Evolutionary conservation across 2,797 vertebrate species (phyloP).

Genomic region (Ctenosaura bakeri): DNA sequence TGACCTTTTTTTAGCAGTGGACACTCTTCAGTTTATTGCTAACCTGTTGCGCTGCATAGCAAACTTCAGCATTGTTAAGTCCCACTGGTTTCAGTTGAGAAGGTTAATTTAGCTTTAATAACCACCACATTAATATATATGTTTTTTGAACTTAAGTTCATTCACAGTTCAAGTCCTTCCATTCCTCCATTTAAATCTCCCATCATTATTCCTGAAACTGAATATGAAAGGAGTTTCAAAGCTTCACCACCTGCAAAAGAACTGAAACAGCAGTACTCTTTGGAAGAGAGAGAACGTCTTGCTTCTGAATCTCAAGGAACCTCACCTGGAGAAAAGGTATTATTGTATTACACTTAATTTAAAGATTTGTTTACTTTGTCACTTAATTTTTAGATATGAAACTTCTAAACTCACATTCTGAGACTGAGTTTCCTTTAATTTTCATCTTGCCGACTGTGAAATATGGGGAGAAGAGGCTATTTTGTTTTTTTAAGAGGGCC

Average conservation of each 20-base stretch:
- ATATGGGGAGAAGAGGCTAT: neutral
- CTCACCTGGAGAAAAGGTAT: constrained; percentile 72
- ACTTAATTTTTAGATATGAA: neutral
- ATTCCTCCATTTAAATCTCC: constrained; percentile 77
- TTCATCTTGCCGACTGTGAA: neutral
- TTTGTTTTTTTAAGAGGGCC: neutral
- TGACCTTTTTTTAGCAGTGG: neutral
- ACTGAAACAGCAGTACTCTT: constrained; percentile 71
- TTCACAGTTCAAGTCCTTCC: constrained; percentile 78
- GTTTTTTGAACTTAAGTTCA: constrained; percentile 76
- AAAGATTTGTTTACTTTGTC: neutral
- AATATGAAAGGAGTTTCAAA: constrained; percentile 82
- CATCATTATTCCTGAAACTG: constrained; percentile 77
- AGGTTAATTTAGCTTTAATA: constrained; percentile 45
- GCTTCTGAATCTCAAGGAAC: constrained; percentile 66
- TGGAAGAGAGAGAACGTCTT: constrained; percentile 75
- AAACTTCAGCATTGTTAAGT: neutral
- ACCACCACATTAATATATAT: constrained; percentile 39
- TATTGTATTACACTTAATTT: constrained; percentile 30
- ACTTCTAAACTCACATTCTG: neutral
- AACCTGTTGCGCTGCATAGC: neutral
- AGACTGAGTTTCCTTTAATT: neutral
- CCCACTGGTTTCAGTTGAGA: neutral
- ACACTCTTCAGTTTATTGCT: neutral
- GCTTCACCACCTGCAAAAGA: constrained; percentile 76